These are phyloP conservation scores for Radopholus similis DNA, from an alignment of 1,140 invertebrate species.

Conservation along the genomic window DNA sequence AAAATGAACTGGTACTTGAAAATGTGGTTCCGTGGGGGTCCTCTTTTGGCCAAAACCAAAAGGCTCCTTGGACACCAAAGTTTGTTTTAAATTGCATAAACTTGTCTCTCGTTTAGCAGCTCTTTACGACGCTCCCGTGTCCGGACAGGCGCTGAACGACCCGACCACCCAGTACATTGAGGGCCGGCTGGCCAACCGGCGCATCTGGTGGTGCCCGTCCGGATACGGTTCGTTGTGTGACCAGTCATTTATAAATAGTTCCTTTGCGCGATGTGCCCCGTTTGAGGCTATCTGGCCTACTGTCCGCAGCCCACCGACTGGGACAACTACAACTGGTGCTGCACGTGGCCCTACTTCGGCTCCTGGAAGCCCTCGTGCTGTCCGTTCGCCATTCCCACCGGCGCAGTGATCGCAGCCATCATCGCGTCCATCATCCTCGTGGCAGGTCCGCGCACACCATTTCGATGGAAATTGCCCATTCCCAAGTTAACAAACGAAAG, in stretches of 20 bases:
- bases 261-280: background rate
- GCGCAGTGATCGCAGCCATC: slow-evolving; percentile 59
- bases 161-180: slow-evolving; percentile 60
- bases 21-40: too few species aligned
- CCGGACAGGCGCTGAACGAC: slow-evolving; percentile 52
- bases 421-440: slow-evolving; percentile 54
- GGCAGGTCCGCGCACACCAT: slow-evolving; percentile 27
- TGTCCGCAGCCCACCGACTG: slow-evolving; percentile 60
- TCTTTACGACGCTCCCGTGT: background rate
- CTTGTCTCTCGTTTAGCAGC: slow-evolving; percentile 2
- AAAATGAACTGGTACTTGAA: too few species aligned
- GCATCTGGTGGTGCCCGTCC: slow-evolving; percentile 59
- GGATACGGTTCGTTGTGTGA: slow-evolving; percentile 47
- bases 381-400: slow-evolving; percentile 59
- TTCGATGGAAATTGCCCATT: too few species aligned
- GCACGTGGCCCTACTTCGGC: slow-evolving; percentile 57
- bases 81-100: background rate
- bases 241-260: background rate
- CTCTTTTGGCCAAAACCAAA: background rate
- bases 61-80: background rate
- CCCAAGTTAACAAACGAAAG: too few species aligned
- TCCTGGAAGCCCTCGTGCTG: slow-evolving; percentile 58
- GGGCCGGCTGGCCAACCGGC: slow-evolving; percentile 56
- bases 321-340: slow-evolving; percentile 60
- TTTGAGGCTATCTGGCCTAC: slow-evolving; percentile 58